Base-by-base conservation (phyloP, 2,113 vertebrate genomes). In the Gobiocypris rarus region DNA sequence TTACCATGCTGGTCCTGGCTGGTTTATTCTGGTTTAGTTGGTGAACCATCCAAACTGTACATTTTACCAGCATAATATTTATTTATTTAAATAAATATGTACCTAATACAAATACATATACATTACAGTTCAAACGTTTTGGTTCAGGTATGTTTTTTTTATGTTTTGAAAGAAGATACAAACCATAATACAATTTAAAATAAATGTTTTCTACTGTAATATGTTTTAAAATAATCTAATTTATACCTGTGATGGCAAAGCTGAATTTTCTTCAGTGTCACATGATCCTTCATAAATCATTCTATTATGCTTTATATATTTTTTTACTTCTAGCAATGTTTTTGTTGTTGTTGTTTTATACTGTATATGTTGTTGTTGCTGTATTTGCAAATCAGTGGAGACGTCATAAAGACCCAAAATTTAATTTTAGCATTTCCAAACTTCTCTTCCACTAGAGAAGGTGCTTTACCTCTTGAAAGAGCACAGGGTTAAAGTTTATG, bases 401-500 rank as follows among this genome's bases (percentile, higher is more conserved):
- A 41, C 1, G 13, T 65, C 22, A 43, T 43, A 17, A 48, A 11
- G 61, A 45, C 58, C 38, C 34, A 19, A 10, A 67, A 67, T 61
- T 41, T 67, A 9, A 45, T 28, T 14, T 31, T 48, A 28, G 59
- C 26, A 48, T 81, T 67, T 81, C 38, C 14, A 13, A 41, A 17
- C 38, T 45, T 17, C 5, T 81, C 43, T 67, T 45, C n/a, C 8
- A 34, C 38, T 17, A 15, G 9, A 80, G 22, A 79, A 61, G 58
- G 34, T 79, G 58, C 56, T 63, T 79, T 63, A 63, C 7, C 45
- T 81, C n/a, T 2, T 5, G 11, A 24, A 59, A n/a, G 59, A n/a
- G 10, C 19, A 1, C 17, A 19, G 78, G 77, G 61, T 87, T 75
- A 69, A 71, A 77, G 58, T 56, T 56, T 22, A 65, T 13, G 28